Percentiles rank a stretch among this genome's conserved stretches.
Evolutionary conservation across 1,140 invertebrate species (phyloP).

Genomic region (Zeugodacus cucurbitae): DNA sequence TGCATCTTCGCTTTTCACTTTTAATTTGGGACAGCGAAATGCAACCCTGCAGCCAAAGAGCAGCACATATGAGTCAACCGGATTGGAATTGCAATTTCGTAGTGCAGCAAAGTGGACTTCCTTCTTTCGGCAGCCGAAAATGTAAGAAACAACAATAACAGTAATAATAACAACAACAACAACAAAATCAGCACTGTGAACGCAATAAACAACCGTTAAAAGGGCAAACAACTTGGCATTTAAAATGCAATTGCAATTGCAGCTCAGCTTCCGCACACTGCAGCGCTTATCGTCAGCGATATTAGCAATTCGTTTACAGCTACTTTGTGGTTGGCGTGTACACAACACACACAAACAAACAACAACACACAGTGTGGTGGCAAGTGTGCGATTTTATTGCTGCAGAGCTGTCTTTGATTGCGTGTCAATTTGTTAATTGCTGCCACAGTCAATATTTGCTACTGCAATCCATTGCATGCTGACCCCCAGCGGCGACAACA

Average conservation of each 20-base stretch:
- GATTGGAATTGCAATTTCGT: conserved; percentile 18
- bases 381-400: neutral
- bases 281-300: neutral
- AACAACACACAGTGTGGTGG: neutral
- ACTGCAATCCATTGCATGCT: conserved; percentile 25
- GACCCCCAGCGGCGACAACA: neutral
- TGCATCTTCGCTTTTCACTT: neutral
- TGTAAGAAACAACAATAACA: neutral
- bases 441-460: conserved; percentile 30
- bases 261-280: too few relatives aligned
- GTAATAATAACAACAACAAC: neutral
- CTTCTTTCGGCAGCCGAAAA: neutral
- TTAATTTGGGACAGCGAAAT: neutral
- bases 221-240: conserved; percentile 7
- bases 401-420: conserved; percentile 18
- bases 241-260: neutral
- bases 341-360: neutral
- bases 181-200: neutral
- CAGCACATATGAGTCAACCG: neutral
- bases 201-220: neutral
- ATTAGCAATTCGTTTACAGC: conserved; percentile 5
- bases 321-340: neutral
- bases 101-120: neutral
- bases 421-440: conserved; percentile 39
- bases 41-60: neutral